These are phyloP conservation scores for Epizoanthus fatuus DNA, from an alignment of 92 coral and sea anemone genomes.

Conservation along the genomic window DNA sequence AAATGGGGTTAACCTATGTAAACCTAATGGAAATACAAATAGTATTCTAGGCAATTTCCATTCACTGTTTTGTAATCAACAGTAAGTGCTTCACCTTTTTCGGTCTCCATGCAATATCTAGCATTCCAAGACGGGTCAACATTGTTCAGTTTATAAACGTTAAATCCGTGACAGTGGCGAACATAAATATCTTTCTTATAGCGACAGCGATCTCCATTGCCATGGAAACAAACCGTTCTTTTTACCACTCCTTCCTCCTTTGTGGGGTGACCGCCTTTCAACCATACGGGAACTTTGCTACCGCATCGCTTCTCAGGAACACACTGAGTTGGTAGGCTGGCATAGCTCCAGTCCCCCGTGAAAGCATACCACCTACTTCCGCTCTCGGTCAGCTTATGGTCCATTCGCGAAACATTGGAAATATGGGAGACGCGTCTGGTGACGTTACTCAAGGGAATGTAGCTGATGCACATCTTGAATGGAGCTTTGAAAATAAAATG, in stretches of 20 bases:
- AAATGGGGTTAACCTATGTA: too few relatives aligned
- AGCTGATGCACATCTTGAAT: neutral
- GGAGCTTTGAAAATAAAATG: neutral
- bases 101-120: too few relatives aligned
- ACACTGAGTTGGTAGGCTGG: too few relatives aligned
- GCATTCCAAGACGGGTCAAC: too few relatives aligned
- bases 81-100: neutral
- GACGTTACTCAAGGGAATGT: neutral
- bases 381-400: constrained; percentile 5
- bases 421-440: neutral
- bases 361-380: neutral
- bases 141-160: too few relatives aligned
- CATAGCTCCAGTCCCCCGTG: too few relatives aligned
- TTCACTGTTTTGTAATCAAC: constrained; percentile 1
- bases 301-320: too few relatives aligned
- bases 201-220: constrained; percentile 4
- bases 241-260: neutral
- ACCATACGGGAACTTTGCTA: too few relatives aligned
- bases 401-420: neutral
- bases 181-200: neutral
- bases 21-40: too few relatives aligned
- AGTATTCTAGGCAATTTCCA: neutral
- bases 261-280: too few relatives aligned
- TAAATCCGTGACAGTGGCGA: neutral
- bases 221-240: constrained; percentile 10